Evolutionary conservation across 1,140 invertebrate species (phyloP).

Genomic region (Panulirus ornatus): DNA sequence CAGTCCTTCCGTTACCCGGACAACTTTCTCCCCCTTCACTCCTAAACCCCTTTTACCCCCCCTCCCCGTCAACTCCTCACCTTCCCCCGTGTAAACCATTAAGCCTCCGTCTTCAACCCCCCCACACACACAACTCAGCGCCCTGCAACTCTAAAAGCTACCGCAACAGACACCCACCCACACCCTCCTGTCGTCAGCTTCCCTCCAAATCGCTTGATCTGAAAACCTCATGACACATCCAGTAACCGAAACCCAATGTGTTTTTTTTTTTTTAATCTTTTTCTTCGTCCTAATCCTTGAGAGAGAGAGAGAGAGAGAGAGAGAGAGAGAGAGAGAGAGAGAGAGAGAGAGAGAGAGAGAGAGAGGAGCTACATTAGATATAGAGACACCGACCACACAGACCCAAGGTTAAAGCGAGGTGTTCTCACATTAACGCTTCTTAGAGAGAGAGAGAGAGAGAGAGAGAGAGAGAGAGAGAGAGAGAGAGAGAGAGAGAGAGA

Average conservation of each 20-base stretch:
- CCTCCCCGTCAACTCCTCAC: not conserved
- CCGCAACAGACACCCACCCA: too few species aligned
- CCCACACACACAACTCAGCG: not conserved
- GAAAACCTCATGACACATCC: too few species aligned
- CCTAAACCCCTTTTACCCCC: not conserved
- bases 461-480: conserved; percentile 17
- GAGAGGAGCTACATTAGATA: too few species aligned
- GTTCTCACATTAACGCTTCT: too few species aligned
- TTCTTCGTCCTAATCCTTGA: too few species aligned
- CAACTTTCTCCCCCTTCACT: not conserved
- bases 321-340: conserved; percentile 37
- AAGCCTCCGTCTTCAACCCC: too few species aligned
- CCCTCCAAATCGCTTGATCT: not conserved
- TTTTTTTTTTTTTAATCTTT: too few species aligned
- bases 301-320: conserved; percentile 20
- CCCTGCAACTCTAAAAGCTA: not conserved
- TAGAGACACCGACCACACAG: too few species aligned
- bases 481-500: conserved; percentile 25
- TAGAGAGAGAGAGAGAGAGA: conserved; percentile 7
- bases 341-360: not conserved
- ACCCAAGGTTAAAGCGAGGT: too few species aligned
- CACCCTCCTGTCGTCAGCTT: not conserved
- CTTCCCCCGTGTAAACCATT: too few species aligned
- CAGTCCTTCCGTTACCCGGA: too few species aligned
- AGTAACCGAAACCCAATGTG: not conserved